Percentiles rank a stretch among this genome's conserved stretches.
Evolutionary conservation across 2,113 vertebrate species (phyloP).

Genomic region (Phaethon lepturus): DNA sequence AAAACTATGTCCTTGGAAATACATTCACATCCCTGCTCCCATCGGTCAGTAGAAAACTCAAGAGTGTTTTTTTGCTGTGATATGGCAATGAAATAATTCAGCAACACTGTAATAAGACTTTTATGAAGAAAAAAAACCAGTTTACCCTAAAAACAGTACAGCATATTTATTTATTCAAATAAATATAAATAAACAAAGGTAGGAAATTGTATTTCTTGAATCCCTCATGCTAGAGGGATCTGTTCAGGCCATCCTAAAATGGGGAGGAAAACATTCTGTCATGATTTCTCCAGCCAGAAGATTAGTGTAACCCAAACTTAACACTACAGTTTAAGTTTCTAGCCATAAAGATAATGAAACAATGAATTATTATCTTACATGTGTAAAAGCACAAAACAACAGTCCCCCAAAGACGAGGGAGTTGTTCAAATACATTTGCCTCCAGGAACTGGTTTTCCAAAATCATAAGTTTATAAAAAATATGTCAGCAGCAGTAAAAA

Average conservation of each 20-base stretch:
- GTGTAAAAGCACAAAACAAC: neutral
- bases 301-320: neutral
- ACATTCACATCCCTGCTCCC: neutral
- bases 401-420: neutral
- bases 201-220: neutral
- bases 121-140: neutral
- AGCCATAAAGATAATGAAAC: neutral
- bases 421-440: neutral
- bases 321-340: neutral
- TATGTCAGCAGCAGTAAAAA: neutral
- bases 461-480: neutral
- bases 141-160: neutral
- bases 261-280: neutral
- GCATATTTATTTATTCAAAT: neutral
- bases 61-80: neutral
- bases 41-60: neutral
- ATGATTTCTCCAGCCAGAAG: neutral
- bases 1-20: slow-evolving; percentile 7
- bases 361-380: neutral
- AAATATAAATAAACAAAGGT: neutral
- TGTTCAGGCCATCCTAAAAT: neutral
- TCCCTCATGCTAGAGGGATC: neutral
- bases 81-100: neutral
- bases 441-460: neutral
- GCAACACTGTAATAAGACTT: neutral